Percentiles rank a stretch among this genome's conserved stretches.
Evolutionary conservation across 2,113 vertebrate genomes (phyloP).

Genomic region (Tretioscincus oriximinensis): DNA sequence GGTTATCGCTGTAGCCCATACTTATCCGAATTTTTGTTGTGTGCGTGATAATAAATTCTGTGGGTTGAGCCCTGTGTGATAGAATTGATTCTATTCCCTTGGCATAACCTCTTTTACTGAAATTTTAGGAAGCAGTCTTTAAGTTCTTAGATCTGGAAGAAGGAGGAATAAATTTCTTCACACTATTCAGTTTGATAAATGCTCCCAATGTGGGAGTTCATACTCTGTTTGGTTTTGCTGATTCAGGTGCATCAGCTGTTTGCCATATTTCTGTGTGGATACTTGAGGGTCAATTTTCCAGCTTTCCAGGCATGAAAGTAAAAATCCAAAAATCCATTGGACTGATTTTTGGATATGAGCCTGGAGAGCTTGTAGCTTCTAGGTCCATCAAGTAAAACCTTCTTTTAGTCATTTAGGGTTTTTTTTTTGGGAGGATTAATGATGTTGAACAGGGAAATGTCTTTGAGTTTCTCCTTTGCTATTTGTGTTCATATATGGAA

Average conservation of each 20-base stretch:
- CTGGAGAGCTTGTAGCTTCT: neutral
- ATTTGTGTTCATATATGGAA: slow-evolving; percentile 4
- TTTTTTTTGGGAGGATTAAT: neutral
- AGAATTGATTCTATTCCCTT: neutral
- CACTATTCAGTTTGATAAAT: neutral
- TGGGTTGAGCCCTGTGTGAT: neutral
- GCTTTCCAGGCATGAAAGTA: neutral
- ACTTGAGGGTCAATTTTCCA: neutral
- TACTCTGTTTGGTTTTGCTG: slow-evolving; percentile 10
- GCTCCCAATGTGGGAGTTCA: neutral
- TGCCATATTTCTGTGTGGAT: neutral
- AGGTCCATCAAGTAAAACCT: slow-evolving; percentile 1
- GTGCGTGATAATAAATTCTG: neutral
- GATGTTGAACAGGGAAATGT: neutral
- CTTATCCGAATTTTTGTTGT: neutral
- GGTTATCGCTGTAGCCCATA: neutral
- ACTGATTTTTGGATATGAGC: slow-evolving; percentile 2
- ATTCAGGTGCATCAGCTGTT: slow-evolving; percentile 11
- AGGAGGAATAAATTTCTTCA: neutral
- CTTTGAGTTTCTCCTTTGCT: slow-evolving; percentile 4
- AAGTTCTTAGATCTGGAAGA: neutral
- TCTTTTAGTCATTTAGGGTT: neutral
- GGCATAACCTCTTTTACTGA: neutral
- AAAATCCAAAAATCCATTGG: neutral
- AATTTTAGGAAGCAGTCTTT: neutral